Conservation (phyloP, 1,140 invertebrate species). For the Aphis gossypii region DNA sequence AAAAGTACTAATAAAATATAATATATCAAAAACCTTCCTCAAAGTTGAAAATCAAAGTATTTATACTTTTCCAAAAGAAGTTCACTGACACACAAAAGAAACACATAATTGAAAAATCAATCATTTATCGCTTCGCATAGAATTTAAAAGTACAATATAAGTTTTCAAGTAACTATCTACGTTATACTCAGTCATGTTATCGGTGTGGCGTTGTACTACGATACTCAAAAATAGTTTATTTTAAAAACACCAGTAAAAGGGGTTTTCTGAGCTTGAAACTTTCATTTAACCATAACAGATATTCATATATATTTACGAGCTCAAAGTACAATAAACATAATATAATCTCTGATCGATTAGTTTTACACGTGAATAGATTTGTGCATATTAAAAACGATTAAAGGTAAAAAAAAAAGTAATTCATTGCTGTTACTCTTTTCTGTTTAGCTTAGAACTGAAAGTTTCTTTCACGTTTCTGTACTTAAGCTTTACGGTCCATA, state of each 20-base stretch:
- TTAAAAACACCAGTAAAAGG: neutral
- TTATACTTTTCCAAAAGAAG: neutral
- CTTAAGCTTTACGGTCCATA: neutral
- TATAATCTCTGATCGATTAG: neutral
- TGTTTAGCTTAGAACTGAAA: neutral
- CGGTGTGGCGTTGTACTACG: neutral
- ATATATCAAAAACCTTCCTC: too few species aligned
- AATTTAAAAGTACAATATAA: neutral
- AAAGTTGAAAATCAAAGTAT: neutral
- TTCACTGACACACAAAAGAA: neutral
- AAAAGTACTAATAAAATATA: neutral
- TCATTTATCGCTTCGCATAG: neutral
- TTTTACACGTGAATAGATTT: neutral
- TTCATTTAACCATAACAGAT: neutral
- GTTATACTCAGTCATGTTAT: neutral
- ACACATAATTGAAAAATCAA: neutral
- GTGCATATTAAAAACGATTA: neutral
- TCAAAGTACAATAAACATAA: neutral
- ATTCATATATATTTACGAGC: neutral
- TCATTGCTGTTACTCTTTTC: neutral
- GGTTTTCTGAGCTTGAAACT: neutral
- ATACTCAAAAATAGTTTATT: neutral
- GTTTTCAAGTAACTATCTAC: neutral
- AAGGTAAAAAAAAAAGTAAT: neutral
- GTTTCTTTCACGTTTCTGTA: neutral